These are phyloP conservation scores for Chaetodon trifasciatus DNA, from an alignment of 2,797 vertebrate species.

Conservation along the genomic window DNA sequence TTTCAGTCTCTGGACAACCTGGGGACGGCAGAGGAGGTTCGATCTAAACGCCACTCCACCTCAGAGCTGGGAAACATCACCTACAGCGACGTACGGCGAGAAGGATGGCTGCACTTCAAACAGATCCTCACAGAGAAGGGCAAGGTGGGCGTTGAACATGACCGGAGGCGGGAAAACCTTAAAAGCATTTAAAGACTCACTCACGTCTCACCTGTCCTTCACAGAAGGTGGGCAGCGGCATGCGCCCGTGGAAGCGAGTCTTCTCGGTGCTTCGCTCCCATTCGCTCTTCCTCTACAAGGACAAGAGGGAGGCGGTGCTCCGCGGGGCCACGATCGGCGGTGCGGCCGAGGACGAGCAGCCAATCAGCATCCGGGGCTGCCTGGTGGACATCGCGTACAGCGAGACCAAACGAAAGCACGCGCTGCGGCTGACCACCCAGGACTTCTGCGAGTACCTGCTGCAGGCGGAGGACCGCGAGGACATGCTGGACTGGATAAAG, in stretches of 20 bases:
- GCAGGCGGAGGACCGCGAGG: slow-evolving; percentile 97
- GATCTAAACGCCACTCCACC: slow-evolving; percentile 94
- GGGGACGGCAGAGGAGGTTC: slow-evolving; percentile 90
- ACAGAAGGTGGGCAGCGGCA: slow-evolving; percentile 95
- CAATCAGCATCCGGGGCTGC: slow-evolving; percentile 96
- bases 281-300: slow-evolving; percentile 96
- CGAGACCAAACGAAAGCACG: slow-evolving; percentile 97
- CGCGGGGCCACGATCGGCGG: slow-evolving; percentile 87
- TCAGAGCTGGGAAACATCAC: slow-evolving; percentile 93
- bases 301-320: slow-evolving; percentile 93
- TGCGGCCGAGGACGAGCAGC: slow-evolving; percentile 92
- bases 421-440: slow-evolving; percentile 96
- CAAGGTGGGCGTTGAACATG: slow-evolving; percentile 87
- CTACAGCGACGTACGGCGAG: slow-evolving; percentile 92
- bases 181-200: not conserved
- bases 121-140: slow-evolving; percentile 98
- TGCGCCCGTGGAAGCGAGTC: slow-evolving; percentile 97
- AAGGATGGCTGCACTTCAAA: slow-evolving; percentile 98
- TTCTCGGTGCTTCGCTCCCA: slow-evolving; percentile 93
- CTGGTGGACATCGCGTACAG: slow-evolving; percentile 99
- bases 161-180: not conserved
- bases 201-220: not conserved
- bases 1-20: slow-evolving; percentile 94
- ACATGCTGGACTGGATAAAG: slow-evolving; percentile 99
- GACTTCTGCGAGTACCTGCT: slow-evolving; percentile 99